A percentile compares a stretch with the other conserved stretches of the same genome.
phyloP scores from a whole-genome alignment of 2,113 vertebrate genomes.

The Oxyruncus cristatus region DNA sequence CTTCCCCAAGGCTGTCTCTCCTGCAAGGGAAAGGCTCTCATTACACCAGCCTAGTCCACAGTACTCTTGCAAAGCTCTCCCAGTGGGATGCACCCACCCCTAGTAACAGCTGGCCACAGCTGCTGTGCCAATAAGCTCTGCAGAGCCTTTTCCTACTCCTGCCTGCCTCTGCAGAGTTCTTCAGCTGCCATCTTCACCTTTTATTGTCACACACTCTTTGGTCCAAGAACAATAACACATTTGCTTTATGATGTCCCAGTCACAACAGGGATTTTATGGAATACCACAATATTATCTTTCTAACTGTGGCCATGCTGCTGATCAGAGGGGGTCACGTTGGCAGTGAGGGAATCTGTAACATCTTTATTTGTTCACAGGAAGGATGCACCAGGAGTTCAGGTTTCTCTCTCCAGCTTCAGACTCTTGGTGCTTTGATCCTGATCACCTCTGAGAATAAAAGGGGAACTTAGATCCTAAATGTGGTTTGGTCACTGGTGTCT shows the following conservation, averaged over 20 bases:
- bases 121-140: not conserved
- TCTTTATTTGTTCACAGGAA: slow-evolving; percentile 6
- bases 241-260: not conserved
- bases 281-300: not conserved
- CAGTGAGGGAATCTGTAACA: not conserved
- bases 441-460: slow-evolving; percentile 40
- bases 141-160: not conserved
- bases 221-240: not conserved
- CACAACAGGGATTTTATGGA: not conserved
- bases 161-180: not conserved
- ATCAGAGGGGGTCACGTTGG: not conserved
- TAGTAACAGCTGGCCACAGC: not conserved
- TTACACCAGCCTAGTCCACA: not conserved
- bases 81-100: not conserved
- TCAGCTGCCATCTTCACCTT: not conserved
- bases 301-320: not conserved
- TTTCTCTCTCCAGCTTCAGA: not conserved
- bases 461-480: slow-evolving; percentile 16
- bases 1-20: not conserved
- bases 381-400: not conserved
- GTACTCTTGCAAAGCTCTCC: not conserved
- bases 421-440: not conserved
- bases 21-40: not conserved
- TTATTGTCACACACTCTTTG: not conserved
- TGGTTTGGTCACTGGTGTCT: not conserved